These are phyloP conservation scores for Furnarius figulus DNA, from an alignment of 2,113 vertebrate species.

Conservation along the genomic window DNA sequence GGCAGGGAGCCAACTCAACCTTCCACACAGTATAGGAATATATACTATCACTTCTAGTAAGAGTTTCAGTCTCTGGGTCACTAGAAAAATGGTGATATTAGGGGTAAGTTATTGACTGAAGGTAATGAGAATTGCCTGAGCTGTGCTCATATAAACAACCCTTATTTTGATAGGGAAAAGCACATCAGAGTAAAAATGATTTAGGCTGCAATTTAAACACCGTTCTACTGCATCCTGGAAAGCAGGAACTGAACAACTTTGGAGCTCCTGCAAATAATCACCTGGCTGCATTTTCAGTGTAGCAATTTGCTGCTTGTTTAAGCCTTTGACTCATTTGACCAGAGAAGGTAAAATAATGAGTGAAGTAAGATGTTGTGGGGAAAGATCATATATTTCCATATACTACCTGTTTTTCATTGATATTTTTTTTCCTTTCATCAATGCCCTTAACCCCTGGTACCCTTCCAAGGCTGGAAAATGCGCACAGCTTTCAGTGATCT, in stretches of 20 bases:
- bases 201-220: not conserved
- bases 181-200: not conserved
- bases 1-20: too few species aligned
- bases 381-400: not conserved
- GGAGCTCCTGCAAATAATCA: not conserved
- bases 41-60: not conserved
- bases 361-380: not conserved
- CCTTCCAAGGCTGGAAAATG: not conserved
- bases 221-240: not conserved
- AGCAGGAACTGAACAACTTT: not conserved
- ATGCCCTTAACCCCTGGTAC: not conserved
- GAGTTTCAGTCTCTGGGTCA: not conserved
- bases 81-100: not conserved
- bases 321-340: not conserved
- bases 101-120: not conserved
- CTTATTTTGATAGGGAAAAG: not conserved
- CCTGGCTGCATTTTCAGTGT: not conserved
- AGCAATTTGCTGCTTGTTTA: not conserved
- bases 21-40: not conserved
- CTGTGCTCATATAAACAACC: not conserved
- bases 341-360: not conserved
- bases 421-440: not conserved
- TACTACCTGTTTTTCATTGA: not conserved
- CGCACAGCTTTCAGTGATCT: not conserved
- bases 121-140: not conserved